Percentiles rank a stretch among this genome's conserved stretches.
These are phyloP conservation scores for Lithophane ornitopus DNA, from an alignment of 2,888 invertebrate species.

Conservation along the genomic window DNA sequence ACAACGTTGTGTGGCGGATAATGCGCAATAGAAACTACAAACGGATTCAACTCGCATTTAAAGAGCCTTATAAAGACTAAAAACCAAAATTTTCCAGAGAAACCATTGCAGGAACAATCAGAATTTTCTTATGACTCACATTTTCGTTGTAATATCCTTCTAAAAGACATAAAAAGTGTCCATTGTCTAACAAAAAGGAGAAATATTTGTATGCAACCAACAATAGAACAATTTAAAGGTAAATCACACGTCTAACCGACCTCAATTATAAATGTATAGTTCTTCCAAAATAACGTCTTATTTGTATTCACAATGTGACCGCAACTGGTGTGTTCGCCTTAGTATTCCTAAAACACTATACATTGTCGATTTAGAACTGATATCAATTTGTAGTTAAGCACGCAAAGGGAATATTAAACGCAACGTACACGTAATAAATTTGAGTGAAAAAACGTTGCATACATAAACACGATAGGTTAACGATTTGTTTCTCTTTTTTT, in stretches of 20 bases:
- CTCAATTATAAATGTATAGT: slow-evolving; percentile 65
- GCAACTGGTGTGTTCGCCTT: slow-evolving; percentile 78
- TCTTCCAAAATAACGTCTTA: slow-evolving; percentile 74
- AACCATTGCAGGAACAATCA: slow-evolving; percentile 14
- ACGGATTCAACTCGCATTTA: slow-evolving; percentile 10
- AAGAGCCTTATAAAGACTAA: slow-evolving; percentile 1
- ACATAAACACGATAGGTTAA: slow-evolving; percentile 65
- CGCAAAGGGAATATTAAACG: slow-evolving; percentile 77
- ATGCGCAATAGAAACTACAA: not conserved
- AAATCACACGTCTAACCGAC: slow-evolving; percentile 66
- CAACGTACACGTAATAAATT: slow-evolving; percentile 68
- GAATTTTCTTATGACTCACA: slow-evolving; percentile 35
- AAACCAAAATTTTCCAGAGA: slow-evolving; percentile 24
- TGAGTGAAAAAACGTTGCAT: slow-evolving; percentile 63
- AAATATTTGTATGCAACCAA: slow-evolving; percentile 56
- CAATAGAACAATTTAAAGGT: slow-evolving; percentile 57
- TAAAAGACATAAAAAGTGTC: slow-evolving; percentile 41
- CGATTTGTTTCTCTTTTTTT: slow-evolving; percentile 65
- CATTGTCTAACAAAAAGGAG: slow-evolving; percentile 13
- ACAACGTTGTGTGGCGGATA: not conserved
- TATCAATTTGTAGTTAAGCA: slow-evolving; percentile 87
- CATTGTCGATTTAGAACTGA: slow-evolving; percentile 85
- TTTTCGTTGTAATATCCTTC: slow-evolving; percentile 50
- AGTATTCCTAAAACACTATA: slow-evolving; percentile 80
- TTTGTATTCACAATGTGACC: slow-evolving; percentile 78